These are phyloP conservation scores for Lycophotia porphyrea DNA, from an alignment of 2,888 invertebrate genomes.

Conservation along the genomic window DNA sequence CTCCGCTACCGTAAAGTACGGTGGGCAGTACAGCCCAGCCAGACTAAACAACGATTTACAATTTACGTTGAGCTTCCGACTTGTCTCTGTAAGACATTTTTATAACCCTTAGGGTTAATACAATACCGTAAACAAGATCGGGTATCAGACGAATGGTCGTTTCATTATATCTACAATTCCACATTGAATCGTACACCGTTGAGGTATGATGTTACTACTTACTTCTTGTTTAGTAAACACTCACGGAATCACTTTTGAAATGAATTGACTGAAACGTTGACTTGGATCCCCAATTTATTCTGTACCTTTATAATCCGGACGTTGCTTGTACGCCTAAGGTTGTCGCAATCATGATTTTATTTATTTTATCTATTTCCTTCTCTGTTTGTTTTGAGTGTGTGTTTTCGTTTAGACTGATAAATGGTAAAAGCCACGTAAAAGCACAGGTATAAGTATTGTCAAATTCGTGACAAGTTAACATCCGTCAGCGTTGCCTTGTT, in stretches of 20 bases:
- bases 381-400: no score
- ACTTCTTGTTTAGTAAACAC: slow-evolving; percentile 42
- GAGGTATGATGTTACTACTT: slow-evolving; percentile 18
- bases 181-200: neutral
- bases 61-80: slow-evolving; percentile 39
- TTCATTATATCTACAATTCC: slow-evolving; percentile 32
- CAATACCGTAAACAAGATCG: slow-evolving; percentile 21
- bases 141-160: slow-evolving; percentile 26
- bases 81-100: slow-evolving; percentile 5
- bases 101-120: neutral
- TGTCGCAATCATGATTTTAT: neutral
- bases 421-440: no score
- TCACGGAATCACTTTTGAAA: neutral
- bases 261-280: neutral
- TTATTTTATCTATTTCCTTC: neutral
- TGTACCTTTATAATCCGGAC: neutral
- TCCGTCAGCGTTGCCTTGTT: neutral
- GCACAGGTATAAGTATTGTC: neutral
- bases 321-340: neutral
- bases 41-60: slow-evolving; percentile 44
- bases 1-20: slow-evolving; percentile 60
- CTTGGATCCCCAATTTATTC: neutral
- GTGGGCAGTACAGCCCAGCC: slow-evolving; percentile 47
- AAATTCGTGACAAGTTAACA: slow-evolving; percentile 1
- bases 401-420: no score